These are phyloP conservation scores for Atherix ibis DNA, from an alignment of 2,888 invertebrate genomes.

Conservation along the genomic window DNA sequence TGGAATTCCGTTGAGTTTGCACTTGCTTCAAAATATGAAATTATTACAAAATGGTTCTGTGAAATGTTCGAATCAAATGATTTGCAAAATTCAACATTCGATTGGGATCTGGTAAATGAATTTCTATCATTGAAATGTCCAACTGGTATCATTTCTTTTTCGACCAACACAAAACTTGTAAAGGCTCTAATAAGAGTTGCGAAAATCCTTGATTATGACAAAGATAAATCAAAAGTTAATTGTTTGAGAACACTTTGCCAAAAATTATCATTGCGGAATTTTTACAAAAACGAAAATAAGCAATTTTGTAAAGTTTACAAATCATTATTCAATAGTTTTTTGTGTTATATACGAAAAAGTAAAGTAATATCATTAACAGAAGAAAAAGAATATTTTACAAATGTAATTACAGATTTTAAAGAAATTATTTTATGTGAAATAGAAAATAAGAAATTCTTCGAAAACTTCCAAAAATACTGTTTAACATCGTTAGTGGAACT, in stretches of 20 bases:
- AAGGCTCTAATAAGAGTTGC: conserved; percentile 13
- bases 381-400: too few species aligned
- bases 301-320: too few species aligned
- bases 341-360: too few species aligned
- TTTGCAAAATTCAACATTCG: conserved; percentile 1
- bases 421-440: too few species aligned
- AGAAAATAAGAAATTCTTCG: too few species aligned
- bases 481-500: too few species aligned
- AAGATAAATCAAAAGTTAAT: neutral
- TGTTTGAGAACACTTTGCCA: conserved; percentile 11
- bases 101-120: conserved; percentile 15
- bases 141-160: conserved; percentile 9
- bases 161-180: conserved; percentile 17
- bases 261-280: conserved; percentile 22
- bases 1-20: conserved; percentile 28
- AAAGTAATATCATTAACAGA: too few species aligned
- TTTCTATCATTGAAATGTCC: conserved; percentile 18
- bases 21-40: conserved; percentile 24
- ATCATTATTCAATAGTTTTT: too few species aligned
- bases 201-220: neutral
- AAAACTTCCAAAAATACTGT: too few species aligned
- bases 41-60: conserved; percentile 22
- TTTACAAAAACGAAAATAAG: conserved; percentile 17
- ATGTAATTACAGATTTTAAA: too few species aligned
- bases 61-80: conserved; percentile 8